Evolutionary conservation across 2,888 invertebrate genomes (phyloP).

Genomic region (Rotaria socialis): DNA sequence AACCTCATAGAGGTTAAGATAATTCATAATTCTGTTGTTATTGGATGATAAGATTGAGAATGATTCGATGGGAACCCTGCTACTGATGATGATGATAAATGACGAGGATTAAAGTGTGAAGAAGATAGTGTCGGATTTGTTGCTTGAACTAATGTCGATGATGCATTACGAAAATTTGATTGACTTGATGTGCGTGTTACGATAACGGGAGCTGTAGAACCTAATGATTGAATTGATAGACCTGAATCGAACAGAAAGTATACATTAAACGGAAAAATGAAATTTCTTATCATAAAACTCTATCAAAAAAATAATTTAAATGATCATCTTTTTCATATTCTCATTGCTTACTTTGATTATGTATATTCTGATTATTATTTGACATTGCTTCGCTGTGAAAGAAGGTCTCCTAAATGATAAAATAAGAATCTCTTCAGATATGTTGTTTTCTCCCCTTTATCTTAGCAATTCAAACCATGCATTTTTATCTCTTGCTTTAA

Average conservation of each 20-base stretch:
- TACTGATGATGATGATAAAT: too few species aligned
- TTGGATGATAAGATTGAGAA: neutral
- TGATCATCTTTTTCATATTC: too few species aligned
- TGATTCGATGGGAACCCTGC: neutral
- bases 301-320: too few species aligned
- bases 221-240: neutral
- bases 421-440: neutral
- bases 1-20: slow-evolving; percentile 21
- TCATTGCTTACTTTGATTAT: neutral
- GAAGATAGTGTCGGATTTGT: neutral
- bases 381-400: slow-evolving; percentile 14
- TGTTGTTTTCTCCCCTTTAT: too few species aligned
- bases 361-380: neutral
- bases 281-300: too few species aligned
- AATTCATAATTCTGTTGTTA: slow-evolving; percentile 9
- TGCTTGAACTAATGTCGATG: slow-evolving; percentile 23
- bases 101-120: neutral
- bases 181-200: slow-evolving; percentile 21
- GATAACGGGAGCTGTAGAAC: neutral
- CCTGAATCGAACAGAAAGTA: neutral
- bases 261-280: too few species aligned
- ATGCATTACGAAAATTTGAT: slow-evolving; percentile 33
- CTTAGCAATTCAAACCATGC: neutral
- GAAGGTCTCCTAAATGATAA: slow-evolving; percentile 1
- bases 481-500: neutral